phyloP scores from a whole-genome alignment of 2,113 vertebrate genomes.

The Gnathonemus echidnorhynchus region DNA sequence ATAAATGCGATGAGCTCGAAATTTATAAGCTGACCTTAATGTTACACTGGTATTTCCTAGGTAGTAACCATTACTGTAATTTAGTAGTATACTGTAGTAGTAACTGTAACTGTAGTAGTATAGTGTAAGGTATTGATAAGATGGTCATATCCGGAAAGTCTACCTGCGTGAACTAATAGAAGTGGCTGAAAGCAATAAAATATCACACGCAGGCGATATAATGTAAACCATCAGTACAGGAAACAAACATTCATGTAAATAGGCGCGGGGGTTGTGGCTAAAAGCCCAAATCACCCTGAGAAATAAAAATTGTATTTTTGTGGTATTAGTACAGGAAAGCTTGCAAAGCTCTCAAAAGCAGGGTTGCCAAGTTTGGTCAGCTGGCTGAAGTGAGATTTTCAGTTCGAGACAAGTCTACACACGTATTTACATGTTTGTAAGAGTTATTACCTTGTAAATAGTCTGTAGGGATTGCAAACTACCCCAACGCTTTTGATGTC shows the following conservation, averaged over 20 bases:
- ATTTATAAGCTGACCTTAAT: not conserved
- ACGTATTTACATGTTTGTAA: too few relatives aligned
- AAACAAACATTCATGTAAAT: not conserved
- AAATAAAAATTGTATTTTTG: not conserved
- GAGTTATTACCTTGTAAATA: too few relatives aligned
- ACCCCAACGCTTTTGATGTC: not conserved
- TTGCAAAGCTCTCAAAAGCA: not conserved
- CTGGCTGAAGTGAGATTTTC: too few relatives aligned
- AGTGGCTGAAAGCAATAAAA: not conserved
- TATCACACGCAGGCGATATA: not conserved
- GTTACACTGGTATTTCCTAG: not conserved
- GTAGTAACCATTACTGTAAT: not conserved
- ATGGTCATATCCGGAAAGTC: not conserved
- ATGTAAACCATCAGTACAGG: not conserved
- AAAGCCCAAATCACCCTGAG: not conserved
- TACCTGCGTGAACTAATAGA: not conserved
- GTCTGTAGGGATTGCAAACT: too few relatives aligned
- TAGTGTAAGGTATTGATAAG: not conserved
- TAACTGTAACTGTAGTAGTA: not conserved
- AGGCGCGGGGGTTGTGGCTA: not conserved
- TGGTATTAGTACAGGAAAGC: not conserved
- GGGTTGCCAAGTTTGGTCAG: not conserved
- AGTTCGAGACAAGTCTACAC: too few relatives aligned
- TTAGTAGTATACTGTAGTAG: not conserved
- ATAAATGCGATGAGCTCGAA: not conserved